Percentiles rank a stretch among this genome's conserved stretches.
These are phyloP conservation scores for Melanostigma gelatinosum DNA, from an alignment of 2,113 vertebrate genomes.

Conservation along the genomic window DNA sequence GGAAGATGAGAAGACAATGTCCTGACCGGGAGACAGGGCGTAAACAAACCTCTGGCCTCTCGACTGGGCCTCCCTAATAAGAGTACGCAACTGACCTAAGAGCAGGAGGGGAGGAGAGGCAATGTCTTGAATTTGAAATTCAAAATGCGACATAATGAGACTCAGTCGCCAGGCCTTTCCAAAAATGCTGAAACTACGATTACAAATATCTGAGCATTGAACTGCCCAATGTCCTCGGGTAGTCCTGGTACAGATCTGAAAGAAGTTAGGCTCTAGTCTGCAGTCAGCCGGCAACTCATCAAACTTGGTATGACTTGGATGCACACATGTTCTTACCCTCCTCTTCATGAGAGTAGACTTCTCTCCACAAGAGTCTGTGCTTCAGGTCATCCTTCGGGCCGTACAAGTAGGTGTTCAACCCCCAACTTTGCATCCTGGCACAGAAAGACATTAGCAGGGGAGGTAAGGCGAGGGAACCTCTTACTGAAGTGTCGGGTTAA, in stretches of 20 bases:
- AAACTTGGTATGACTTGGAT: neutral
- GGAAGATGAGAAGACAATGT: constrained; percentile 89
- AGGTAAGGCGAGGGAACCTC: neutral
- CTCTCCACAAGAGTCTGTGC: constrained; percentile 89
- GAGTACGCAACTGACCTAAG: constrained; percentile 82
- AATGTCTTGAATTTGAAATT: neutral
- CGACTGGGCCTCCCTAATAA: constrained; percentile 81
- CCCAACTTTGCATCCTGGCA: constrained; percentile 83
- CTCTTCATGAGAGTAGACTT: constrained; percentile 89
- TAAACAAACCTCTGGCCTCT: constrained; percentile 85
- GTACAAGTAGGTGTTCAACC: constrained; percentile 89
- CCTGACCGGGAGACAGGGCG: constrained; percentile 89
- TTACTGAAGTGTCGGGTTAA: neutral
- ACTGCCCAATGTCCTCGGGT: neutral
- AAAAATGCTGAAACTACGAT: neutral
- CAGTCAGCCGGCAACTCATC: neutral
- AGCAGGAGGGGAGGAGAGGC: neutral
- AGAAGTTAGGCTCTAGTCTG: neutral
- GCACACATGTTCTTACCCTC: constrained; percentile 78
- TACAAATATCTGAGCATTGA: neutral
- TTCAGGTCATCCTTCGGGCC: constrained; percentile 91
- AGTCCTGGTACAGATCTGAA: neutral
- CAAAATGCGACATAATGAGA: neutral
- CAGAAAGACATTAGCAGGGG: neutral
- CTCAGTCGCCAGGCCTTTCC: neutral